Conservation (phyloP, 2,113 vertebrate species). For the Callipepla californica region DNA sequence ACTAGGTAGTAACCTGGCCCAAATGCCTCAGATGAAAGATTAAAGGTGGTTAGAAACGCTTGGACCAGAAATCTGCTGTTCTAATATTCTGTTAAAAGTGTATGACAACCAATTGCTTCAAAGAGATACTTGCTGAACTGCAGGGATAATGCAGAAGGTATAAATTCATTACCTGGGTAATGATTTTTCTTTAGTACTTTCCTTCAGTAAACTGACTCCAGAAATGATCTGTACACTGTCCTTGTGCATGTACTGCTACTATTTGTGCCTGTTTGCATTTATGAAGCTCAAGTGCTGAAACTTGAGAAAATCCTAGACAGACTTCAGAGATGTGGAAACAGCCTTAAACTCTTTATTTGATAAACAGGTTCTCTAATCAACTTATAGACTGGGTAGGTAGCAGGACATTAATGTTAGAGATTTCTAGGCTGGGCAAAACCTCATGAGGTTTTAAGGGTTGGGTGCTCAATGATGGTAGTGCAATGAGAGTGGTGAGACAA, state of each 20-base stretch:
- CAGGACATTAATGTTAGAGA: background rate
- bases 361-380: background rate
- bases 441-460: background rate
- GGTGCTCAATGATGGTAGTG: background rate
- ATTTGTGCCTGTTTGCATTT: background rate
- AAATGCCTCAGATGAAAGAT: background rate
- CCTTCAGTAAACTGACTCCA: background rate
- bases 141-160: background rate
- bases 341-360: background rate
- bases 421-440: background rate
- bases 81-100: background rate
- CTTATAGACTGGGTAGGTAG: background rate
- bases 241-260: background rate
- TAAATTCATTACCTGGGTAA: slow-evolving; percentile 13
- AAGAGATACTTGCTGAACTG: background rate
- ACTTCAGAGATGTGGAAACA: background rate
- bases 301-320: background rate
- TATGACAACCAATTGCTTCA: background rate
- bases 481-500: background rate
- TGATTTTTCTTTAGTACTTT: background rate
- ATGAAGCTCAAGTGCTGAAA: background rate
- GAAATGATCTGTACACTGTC: background rate
- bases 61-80: background rate
- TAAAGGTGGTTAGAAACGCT: slow-evolving; percentile 9
- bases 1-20: background rate